phyloP scores from a whole-genome alignment of 2,113 vertebrate genomes.

The Notarius quadriscutis region DNA sequence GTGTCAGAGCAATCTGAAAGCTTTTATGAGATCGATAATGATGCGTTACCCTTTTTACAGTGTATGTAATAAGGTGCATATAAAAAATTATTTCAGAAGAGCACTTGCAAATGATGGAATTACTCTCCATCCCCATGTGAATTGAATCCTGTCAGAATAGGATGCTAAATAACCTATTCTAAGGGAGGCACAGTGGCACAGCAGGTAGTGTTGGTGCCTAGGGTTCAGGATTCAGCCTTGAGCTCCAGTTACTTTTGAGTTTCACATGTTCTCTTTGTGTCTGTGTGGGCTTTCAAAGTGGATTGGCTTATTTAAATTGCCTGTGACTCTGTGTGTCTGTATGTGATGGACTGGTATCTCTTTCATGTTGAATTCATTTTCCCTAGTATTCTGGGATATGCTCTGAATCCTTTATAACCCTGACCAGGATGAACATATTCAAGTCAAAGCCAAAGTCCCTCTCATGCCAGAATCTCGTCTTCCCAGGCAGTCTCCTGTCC shows the following conservation, averaged over 20 bases:
- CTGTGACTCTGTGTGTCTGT: not conserved
- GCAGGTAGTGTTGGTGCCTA: not conserved
- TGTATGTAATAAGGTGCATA: not conserved
- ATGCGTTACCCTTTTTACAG: too few relatives aligned
- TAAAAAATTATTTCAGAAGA: not conserved
- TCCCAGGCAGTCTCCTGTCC: too few relatives aligned
- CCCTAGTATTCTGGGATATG: not conserved
- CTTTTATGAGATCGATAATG: too few relatives aligned
- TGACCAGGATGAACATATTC: not conserved
- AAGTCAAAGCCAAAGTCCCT: too few relatives aligned
- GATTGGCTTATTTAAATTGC: not conserved
- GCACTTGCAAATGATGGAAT: not conserved
- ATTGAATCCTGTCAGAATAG: not conserved
- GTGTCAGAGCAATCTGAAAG: too few relatives aligned
- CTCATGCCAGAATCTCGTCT: too few relatives aligned
- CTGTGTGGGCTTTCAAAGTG: not conserved
- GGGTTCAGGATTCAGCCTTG: constrained; percentile 7
- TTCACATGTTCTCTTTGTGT: not conserved
- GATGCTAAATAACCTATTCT: not conserved
- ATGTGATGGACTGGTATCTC: not conserved
- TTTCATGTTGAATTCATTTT: not conserved
- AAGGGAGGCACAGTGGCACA: not conserved
- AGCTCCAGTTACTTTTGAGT: constrained; percentile 12
- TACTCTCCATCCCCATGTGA: too few relatives aligned
- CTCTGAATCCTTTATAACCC: not conserved